Percentiles rank a stretch among this genome's conserved stretches.
Evolutionary conservation across 2,113 vertebrate genomes (phyloP).

Genomic region (Mormyrus iriodes): DNA sequence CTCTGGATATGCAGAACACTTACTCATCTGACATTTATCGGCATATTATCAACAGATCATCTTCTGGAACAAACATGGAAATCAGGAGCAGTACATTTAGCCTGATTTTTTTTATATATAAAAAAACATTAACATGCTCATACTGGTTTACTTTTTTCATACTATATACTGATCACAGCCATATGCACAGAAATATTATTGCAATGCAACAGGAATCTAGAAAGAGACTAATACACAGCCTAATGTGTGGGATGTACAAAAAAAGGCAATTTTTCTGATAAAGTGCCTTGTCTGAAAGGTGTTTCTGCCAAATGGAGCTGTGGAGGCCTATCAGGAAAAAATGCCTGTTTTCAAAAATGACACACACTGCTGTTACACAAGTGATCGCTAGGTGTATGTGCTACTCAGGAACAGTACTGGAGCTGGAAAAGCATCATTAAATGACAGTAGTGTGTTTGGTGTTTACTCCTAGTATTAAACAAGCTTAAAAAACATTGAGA

Average conservation of each 20-base stretch:
- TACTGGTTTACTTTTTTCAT: not conserved
- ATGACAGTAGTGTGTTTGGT: not conserved
- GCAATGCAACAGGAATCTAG: not conserved
- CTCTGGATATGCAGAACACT: not conserved
- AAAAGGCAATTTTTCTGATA: not conserved
- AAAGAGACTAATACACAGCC: not conserved
- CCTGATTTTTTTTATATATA: not conserved
- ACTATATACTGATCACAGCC: not conserved
- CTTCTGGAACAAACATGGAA: not conserved
- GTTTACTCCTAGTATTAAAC: not conserved
- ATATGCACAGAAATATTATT: not conserved
- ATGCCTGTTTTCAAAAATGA: not conserved
- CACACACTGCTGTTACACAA: not conserved
- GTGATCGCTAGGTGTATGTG: not conserved
- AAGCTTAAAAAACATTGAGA: not conserved
- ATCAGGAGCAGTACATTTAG: not conserved
- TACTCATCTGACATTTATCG: not conserved
- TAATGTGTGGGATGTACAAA: not conserved
- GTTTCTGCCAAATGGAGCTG: not conserved
- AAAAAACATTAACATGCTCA: not conserved
- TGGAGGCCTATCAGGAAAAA: not conserved
- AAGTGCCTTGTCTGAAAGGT: not conserved
- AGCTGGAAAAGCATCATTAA: not conserved
- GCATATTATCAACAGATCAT: not conserved
- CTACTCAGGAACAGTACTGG: not conserved